Conservation (phyloP, 2,797 vertebrate genomes). For the Protonibea diacanthus region DNA sequence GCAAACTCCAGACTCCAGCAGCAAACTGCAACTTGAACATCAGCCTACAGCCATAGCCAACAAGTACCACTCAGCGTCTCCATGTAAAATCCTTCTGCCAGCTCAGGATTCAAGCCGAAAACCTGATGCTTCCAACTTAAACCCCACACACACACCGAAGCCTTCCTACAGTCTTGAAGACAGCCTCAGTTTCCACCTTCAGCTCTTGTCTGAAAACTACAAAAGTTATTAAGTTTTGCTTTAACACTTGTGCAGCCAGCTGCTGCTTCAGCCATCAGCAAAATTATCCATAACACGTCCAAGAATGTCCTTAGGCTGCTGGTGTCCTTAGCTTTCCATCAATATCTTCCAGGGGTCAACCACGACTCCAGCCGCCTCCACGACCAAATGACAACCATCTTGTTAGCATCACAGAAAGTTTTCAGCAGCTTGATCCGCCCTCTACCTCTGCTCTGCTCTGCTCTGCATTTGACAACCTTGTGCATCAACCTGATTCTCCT, state of each 20-base stretch:
- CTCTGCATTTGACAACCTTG: too few species aligned
- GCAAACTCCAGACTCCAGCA: not conserved
- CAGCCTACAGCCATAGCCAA: too few species aligned
- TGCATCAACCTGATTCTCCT: too few species aligned
- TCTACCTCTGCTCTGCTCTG: not conserved
- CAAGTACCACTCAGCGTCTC: too few species aligned
- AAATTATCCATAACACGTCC: not conserved
- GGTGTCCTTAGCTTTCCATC: not conserved
- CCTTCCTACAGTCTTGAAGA: too few species aligned
- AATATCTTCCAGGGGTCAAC: not conserved
- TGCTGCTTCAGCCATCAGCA: not conserved
- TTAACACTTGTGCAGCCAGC: not conserved
- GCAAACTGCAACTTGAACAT: too few species aligned
- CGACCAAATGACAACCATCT: not conserved
- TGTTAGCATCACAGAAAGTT: not conserved
- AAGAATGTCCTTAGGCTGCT: not conserved
- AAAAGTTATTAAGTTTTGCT: not conserved
- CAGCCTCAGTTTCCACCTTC: not conserved
- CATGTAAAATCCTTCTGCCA: too few species aligned
- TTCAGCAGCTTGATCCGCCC: not conserved
- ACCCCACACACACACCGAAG: too few species aligned
- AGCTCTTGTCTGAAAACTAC: not conserved
- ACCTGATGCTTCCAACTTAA: too few species aligned
- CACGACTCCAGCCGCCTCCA: not conserved
- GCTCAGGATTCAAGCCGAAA: too few species aligned